Base-by-base conservation (phyloP, 2,113 vertebrate genomes). In the Columba livia region DNA sequence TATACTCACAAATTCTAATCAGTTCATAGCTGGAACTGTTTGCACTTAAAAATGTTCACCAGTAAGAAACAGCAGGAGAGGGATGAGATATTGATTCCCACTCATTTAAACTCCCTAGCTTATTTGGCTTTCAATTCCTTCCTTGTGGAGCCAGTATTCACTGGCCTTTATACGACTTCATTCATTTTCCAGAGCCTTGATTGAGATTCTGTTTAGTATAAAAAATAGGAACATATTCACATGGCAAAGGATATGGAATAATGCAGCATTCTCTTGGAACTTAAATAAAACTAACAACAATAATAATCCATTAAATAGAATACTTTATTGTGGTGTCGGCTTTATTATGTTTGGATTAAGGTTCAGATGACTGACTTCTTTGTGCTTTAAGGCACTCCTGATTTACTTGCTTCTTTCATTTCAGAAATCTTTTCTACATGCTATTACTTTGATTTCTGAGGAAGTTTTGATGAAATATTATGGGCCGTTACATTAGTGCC, bases 391-490 rank as follows among this genome's bases (percentile, higher is more conserved):
- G 72, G 83, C 65, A 83, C 29, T 90, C 29, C 44, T 96, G 82
- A 90, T 91, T 71, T 86, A 94, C 60, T 91, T 13, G 9, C 69
- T 53, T 70, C 79, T 64, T 72, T 86, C 26, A 81, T 93, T 94
- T 90, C 54, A 32, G 19, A 88, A 92, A 80, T 64, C 42, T 90
- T 93, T 94, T 67, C 53, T 84, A 57, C 61, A 69, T 72, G 65
- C 57, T 93, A 90, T 91, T 88, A 88, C 57, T 95, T 90, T 96
- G 85, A 96, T 96, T 95, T 97, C 85, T 54, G 74, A 89, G 67
- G 71, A 91, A 75, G 67, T 65, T 93, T 90, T 90, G 78, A 74
- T 51, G 66, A 96, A 96, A 90, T 94, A 96, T 74, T 94, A 89
- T 29, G 79, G 56, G 84, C 80, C 88, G 86, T 88, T 91, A 92